Evolutionary conservation across 2,888 invertebrate genomes (phyloP), one percentile per base, ranked within the genome.

Genomic region (Cataglyphis altisquamis): DNA sequence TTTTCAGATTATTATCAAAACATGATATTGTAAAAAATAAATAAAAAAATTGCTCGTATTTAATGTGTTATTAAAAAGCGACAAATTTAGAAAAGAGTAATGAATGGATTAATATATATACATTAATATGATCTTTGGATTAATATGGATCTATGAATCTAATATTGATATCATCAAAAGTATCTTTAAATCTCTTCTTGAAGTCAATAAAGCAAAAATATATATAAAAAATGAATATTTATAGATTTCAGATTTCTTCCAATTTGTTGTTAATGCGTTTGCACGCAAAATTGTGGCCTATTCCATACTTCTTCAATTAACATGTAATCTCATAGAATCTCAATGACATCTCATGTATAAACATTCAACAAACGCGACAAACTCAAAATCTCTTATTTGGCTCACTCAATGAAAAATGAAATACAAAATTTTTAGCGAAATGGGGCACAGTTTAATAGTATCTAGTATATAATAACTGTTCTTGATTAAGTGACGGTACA

Each of bases 211-310:
- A 52, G 48, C 48, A 41, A 68, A 77, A 77, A 77, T 67, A 68
- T 32, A 25, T 67, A 57, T 67, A 6, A 15, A 39, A 77, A 77
- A 29, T 77, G 39, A 77, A 67, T 39, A 18, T 67, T 41, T 67
- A 66, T 41, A 39, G n/a, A 67, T 77, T 45, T 80, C 45, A 48
- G 72, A 25, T 72, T 45, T 48, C 21, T 36, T 78, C 25, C 39
- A 21, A 70, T 84, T 74, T 73, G 57, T 67, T 68, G 80, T 84
- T 87, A 64, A 80, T 60, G 52, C 41, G 52, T 83, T 84, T 82
- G 57, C 45, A 57, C 82, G 55, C 45, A 36, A 74, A 67, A 81
- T 60, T 63, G 78, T 63, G 85, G 77, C 85, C 88, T 87, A 88
- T 70, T 75, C 63, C 39, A 10, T 84, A 21, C 36, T 60, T 62